phyloP scores from a whole-genome alignment of 1,140 invertebrate genomes.

The Platorchestia sp. region DNA sequence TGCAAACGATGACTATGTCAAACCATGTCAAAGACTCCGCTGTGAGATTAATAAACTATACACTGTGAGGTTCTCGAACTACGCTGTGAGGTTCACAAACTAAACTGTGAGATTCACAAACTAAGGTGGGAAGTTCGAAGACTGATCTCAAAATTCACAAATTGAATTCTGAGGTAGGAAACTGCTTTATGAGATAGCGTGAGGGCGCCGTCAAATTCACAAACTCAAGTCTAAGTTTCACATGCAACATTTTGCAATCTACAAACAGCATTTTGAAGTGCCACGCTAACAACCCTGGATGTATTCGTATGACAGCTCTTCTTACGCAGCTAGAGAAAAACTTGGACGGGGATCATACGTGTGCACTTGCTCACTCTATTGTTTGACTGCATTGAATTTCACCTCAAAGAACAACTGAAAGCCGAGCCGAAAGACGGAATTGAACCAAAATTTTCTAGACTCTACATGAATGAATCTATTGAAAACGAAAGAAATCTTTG shows the following conservation, averaged over 20 bases:
- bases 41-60: too few species aligned
- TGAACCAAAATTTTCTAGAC: neutral
- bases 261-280: too few species aligned
- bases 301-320: neutral
- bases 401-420: neutral
- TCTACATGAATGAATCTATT: neutral
- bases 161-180: neutral
- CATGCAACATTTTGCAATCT: too few species aligned
- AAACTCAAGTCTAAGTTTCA: neutral
- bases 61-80: neutral
- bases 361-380: neutral
- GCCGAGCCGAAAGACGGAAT: neutral
- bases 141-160: neutral
- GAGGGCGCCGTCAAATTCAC: too few species aligned
- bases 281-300: neutral
- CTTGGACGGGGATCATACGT: neutral
- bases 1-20: too few species aligned
- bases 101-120: neutral
- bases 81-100: neutral
- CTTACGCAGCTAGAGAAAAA: neutral
- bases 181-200: too few species aligned
- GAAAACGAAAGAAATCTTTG: neutral
- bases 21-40: neutral
- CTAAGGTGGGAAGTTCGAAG: neutral
- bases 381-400: neutral